Base-by-base conservation (phyloP, 2,888 invertebrate species). In the Eupithecia inturbata region DNA sequence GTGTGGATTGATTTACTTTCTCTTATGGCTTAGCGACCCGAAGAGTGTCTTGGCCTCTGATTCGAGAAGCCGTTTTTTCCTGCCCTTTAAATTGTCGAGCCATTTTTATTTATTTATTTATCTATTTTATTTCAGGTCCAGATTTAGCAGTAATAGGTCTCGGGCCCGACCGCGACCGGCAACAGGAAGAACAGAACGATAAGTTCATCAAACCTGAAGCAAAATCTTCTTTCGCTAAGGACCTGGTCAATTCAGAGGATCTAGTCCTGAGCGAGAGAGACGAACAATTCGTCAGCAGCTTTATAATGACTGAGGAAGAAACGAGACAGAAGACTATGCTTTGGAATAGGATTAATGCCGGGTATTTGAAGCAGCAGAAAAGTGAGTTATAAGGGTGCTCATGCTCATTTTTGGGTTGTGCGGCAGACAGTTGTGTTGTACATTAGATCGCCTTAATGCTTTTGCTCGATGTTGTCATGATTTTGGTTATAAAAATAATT, bases 261-360 rank as follows among this genome's bases (percentile, higher is more conserved):
- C 90, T 98, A 22, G 95, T 96, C 79, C 92, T 98, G 60, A 96
- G 96, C 62, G 96, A 96, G 57, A 95, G 98, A 68, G 98, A 99
- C 84, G 99, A 99, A 84, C 97, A 96, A 7, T 99, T 99, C 93
- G 95, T 99, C 67, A 97, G 97, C 85, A 96, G 96, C 19, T 97
- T 99, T 83, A 97, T 99, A 76, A 93, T 93, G 93, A 85, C 78
- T 2, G 97, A 97, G 62, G 96, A 96, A 69, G 99, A 99, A 90
- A 96, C 97, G 0, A 91, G 95, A 68, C 95, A 96, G 73, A 99
- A 99, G 90, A 96, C 97, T 19, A 95, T 95, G 72, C 91, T 98
- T 84, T 99, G 99, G 99, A 97, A 97, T 85, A 96, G 96, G 84
- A 93, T 97, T 1, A 99, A 99, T 89, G 98, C 97, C 1, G 96